Percentiles rank a stretch among this genome's conserved stretches.
Evolutionary conservation across 2,888 invertebrate species (phyloP).

Genomic region (Axea sp.): DNA sequence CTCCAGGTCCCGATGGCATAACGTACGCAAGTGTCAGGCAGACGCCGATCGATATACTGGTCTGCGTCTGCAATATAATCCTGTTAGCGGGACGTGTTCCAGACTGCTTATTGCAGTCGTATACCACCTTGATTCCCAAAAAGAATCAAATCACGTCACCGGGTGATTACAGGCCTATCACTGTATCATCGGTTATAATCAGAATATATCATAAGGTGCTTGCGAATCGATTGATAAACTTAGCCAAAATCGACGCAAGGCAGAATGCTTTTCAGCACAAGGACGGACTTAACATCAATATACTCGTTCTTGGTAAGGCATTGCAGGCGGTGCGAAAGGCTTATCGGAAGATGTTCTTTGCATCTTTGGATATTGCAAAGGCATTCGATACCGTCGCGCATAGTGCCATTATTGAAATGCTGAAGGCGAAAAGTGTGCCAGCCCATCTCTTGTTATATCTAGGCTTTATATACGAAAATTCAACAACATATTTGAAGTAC

Average conservation of each 20-base stretch:
- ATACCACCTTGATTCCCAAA: too few relatives aligned
- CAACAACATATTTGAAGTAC: neutral
- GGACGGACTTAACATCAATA: neutral
- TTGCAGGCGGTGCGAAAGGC: neutral
- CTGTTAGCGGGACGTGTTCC: too few relatives aligned
- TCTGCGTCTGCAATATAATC: too few relatives aligned
- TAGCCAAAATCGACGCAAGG: neutral
- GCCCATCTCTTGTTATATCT: neutral
- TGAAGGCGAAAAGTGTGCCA: neutral
- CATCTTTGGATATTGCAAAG: neutral
- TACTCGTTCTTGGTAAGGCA: neutral
- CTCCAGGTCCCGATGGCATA: too few relatives aligned
- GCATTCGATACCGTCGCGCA: neutral
- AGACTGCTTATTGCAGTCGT: too few relatives aligned
- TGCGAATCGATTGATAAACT: neutral
- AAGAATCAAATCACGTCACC: too few relatives aligned
- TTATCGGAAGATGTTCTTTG: neutral
- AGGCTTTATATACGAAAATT: neutral
- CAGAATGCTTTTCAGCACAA: neutral
- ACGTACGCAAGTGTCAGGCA: too few relatives aligned
- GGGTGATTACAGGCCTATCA: neutral
- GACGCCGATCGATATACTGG: too few relatives aligned
- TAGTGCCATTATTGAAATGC: neutral
- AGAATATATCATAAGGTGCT: neutral
- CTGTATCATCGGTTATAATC: neutral